Percentiles rank a stretch among this genome's conserved stretches.
phyloP scores from a whole-genome alignment of 2,888 invertebrate genomes.

The Leucozona laternaria region DNA sequence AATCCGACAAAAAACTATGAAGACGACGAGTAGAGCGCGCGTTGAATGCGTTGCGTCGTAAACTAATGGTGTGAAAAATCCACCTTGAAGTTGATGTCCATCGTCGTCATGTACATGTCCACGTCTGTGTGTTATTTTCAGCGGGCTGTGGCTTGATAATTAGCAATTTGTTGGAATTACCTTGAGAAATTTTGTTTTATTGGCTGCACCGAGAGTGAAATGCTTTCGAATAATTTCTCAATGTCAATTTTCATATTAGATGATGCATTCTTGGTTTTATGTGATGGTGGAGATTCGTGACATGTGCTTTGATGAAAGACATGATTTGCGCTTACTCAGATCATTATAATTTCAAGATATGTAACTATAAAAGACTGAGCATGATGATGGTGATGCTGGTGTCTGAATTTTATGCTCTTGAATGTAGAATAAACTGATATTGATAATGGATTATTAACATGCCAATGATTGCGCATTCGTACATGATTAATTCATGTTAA shows the following conservation, averaged over 20 bases:
- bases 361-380: not conserved
- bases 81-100: slow-evolving; percentile 45
- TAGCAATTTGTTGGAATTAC: slow-evolving; percentile 64
- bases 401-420: not conserved
- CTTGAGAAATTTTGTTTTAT: slow-evolving; percentile 44
- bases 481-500: slow-evolving; percentile 40
- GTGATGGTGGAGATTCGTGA: slow-evolving; percentile 19
- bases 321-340: slow-evolving; percentile 21
- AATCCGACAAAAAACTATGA: not conserved
- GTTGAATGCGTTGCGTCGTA: slow-evolving; percentile 53
- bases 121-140: slow-evolving; percentile 27
- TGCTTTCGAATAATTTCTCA: slow-evolving; percentile 57
- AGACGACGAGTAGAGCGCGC: slow-evolving; percentile 24
- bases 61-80: slow-evolving; percentile 66
- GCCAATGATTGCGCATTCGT: slow-evolving; percentile 39
- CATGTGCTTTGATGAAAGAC: slow-evolving; percentile 27
- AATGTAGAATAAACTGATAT: slow-evolving; percentile 31
- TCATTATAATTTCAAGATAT: not conserved
- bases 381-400: not conserved
- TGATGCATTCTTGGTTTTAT: slow-evolving; percentile 29
- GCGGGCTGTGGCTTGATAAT: slow-evolving; percentile 29
- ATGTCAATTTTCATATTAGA: slow-evolving; percentile 61
- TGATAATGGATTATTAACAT: slow-evolving; percentile 55
- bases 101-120: not conserved
- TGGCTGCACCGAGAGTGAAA: slow-evolving; percentile 46